A percentile compares a stretch with the other conserved stretches of the same genome.
These are phyloP conservation scores for Macaria liturata DNA, from an alignment of 2,888 invertebrate genomes.

Conservation along the genomic window DNA sequence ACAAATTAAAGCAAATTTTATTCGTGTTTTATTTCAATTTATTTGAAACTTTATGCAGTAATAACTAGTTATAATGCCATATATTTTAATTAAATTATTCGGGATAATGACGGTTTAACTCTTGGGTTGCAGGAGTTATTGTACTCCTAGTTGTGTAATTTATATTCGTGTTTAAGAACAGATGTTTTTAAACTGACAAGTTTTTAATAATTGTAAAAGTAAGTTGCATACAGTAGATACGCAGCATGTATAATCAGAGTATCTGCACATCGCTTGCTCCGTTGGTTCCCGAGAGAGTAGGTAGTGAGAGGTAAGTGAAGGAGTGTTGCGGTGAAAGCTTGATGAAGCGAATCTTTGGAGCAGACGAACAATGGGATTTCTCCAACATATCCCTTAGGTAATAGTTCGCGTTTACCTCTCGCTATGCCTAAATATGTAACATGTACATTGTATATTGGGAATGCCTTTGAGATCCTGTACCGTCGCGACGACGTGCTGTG, in stretches of 20 bases:
- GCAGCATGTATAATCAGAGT: too few species aligned
- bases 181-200: too few species aligned
- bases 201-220: too few species aligned
- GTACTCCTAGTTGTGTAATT: too few species aligned
- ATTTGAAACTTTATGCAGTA: conserved; percentile 19
- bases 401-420: conserved; percentile 5
- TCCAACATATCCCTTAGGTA: conserved; percentile 9
- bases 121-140: too few species aligned
- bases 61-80: conserved; percentile 18
- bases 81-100: conserved; percentile 5
- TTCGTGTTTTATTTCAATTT: conserved; percentile 24
- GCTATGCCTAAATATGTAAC: not conserved
- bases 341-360: conserved; percentile 27
- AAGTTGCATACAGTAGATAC: too few species aligned
- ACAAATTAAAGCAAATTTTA: conserved; percentile 24
- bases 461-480: too few species aligned
- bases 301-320: conserved; percentile 24
- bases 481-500: too few species aligned
- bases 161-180: too few species aligned
- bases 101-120: conserved; percentile 8
- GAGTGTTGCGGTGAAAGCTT: conserved; percentile 34
- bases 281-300: conserved; percentile 25
- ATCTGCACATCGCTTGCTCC: too few species aligned
- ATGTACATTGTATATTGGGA: not conserved
- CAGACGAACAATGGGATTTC: conserved; percentile 15